Base-by-base conservation (phyloP, 1,140 invertebrate genomes). In the Aporrectodea caliginosa region DNA sequence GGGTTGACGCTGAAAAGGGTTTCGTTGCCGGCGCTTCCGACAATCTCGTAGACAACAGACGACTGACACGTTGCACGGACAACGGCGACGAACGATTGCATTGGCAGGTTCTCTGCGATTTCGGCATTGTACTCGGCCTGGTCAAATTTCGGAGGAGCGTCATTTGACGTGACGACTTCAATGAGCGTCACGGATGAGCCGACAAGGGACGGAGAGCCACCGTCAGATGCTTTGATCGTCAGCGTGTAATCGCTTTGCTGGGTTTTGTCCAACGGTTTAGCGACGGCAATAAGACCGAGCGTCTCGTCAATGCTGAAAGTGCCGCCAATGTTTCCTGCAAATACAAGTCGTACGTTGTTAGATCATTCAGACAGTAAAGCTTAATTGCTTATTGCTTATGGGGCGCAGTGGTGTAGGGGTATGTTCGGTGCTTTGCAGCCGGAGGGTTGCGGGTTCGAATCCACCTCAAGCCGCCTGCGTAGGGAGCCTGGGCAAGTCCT, bases 91-190 rank as follows among this genome's bases (percentile, higher is more conserved):
- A 92, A 92, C 14, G 92, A 92, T 2, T 94, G 95, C 16, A 92
- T 86, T 12, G 92, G 91, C 82, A 92, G 91, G 86, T 96, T 94
- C 89, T 98, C 96, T 81, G 91, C 92, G 14, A 98, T 92, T 88
- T 96, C 94, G 0, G 92, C 91, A 69, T 91, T 91, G 75, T 93
- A 91, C 83, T 92, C 91, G 16, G 88, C 87, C 74, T 90, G 87
- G 0, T 89, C 85, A 88, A 88, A 91, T 88, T 91, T 91, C 1
- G 96, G 96, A 29, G 94, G 93, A 76, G 94, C 92, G 86, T 95
- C 94, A 83, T 95, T 94, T 0, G 94, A 93, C 90, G 95, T 94
- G 0, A 94, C 94, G 14, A 97, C 90, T 84, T 92, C 90, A 22
- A 97, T 93, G 85, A 95, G 93, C 0, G 97, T 93, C 29, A 93